Evolutionary conservation across 2,797 vertebrate genomes (phyloP).

Genomic region (Numenius phaeopus): DNA sequence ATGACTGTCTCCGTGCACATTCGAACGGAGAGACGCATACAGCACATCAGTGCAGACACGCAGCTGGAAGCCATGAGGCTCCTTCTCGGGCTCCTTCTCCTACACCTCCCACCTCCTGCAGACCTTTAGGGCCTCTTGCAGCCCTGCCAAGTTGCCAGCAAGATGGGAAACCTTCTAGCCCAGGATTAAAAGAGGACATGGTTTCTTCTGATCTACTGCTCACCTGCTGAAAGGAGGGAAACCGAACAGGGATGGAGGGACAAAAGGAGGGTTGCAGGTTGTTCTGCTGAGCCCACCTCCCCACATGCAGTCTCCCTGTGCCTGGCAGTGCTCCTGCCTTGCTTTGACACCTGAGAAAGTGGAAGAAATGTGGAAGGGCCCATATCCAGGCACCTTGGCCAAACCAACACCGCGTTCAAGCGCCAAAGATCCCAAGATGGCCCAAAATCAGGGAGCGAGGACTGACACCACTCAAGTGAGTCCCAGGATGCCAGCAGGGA

Average conservation of each 20-base stretch:
- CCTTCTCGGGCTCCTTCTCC: neutral
- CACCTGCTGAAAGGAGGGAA: neutral
- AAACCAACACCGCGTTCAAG: accelerated
- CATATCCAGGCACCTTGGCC: accelerated
- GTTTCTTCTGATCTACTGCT: neutral
- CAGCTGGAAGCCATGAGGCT: neutral
- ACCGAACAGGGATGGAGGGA: neutral
- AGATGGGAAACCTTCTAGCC: neutral
- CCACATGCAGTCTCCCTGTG: too few species aligned
- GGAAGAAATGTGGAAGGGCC: neutral
- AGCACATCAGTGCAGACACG: neutral
- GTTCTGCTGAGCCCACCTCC: neutral
- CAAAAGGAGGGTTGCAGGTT: neutral
- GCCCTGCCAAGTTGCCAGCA: neutral
- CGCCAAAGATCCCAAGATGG: neutral
- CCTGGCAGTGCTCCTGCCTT: too few species aligned
- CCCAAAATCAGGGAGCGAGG: neutral
- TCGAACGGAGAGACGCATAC: neutral
- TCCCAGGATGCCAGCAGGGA: neutral
- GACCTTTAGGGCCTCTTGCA: neutral
- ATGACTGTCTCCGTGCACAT: too few species aligned
- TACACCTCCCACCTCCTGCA: neutral
- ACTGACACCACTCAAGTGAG: neutral
- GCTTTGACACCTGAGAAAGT: neutral
- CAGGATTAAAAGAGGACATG: neutral